Evolutionary conservation across 2,888 invertebrate genomes (phyloP), one percentile per base, ranked within the genome.

Genomic region (Phyto melanocephala): DNA sequence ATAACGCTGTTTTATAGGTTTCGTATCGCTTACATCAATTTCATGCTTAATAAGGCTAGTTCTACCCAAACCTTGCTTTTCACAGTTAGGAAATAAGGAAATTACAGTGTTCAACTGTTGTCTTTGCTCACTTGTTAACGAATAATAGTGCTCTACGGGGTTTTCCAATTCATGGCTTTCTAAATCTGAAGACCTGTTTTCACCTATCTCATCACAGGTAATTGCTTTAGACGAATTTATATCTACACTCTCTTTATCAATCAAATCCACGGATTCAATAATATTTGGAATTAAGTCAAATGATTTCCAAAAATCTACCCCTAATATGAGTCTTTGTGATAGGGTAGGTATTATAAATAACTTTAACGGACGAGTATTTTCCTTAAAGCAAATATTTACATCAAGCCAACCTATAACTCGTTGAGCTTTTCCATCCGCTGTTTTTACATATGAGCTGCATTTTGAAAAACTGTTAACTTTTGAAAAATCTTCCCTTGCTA

Each of bases 1-100:
- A 35, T 71, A 37, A 1, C 84, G 54, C 35, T 84, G 77, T 35
- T 84, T 84, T 8, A 84, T 65, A 0, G 83, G 78, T 17, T 52
- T 20, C 1, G 74, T 47, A 7, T 35, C 47, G 1, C 77, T 77
- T 1, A 80, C 75, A 40, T 84, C 83, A 54, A 84, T 85, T 5
- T 10, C 10, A 58, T 85, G 85, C n/a, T 74, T 45, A 0, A 80
- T 67, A 22, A 83, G 50, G 15, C 15, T 33, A 13, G 83, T 85
- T 70, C 70, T 74, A 1, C 85, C 83, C 0, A 84, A 20, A 2
- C 80, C 78, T 67, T 75, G 42, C 22, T 22, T 35, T 50, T 52
- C 63, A 28, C 56, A 81, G 13, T 67, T 78, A 10, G 81, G 78
- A 47, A 83, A 78, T 15, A 80, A 33, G 0, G 22, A 47, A 13